Evolutionary conservation across 1,140 invertebrate genomes (phyloP), one percentile per base, ranked within the genome.

Genomic region (Drosophila quadrilineata): DNA sequence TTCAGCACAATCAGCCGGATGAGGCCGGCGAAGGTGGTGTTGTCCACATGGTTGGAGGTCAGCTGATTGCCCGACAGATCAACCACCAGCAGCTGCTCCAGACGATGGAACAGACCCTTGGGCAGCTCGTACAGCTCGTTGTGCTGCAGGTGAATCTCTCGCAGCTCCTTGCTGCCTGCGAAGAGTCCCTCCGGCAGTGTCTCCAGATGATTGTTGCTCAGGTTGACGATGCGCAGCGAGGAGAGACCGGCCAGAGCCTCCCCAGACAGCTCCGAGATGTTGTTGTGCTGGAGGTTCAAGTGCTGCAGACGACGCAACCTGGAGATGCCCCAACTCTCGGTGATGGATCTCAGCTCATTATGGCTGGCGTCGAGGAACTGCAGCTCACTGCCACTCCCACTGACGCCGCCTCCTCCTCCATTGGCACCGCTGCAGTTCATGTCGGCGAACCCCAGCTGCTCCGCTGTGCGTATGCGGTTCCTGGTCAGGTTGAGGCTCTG

Each of bases 31-130:
- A 98, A 97, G 14, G 95, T 96, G 1, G 94, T 94, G 46, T 95
- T 93, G 75, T 95, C 94, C 59, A 96, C 93, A 86, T 94, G 95
- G 70, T 94, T 94, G 86, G 94, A 95, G 45, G 94, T 94, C 33
- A 99, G 91, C 74, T 94, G 93, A 91, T 99, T 99, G 53, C 94
- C 93, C 1, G 95, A 95, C 45, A 98, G 91, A 89, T 98, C 96
- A 24, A 99, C 91, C 6, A 96, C 93, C 29, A 96, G 91, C 43
- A 99, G 91, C 79, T 96, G 94, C 70, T 96, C 94, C 31, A 98
- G 91, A 0, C 94, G 93, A 65, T 95, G 94, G 88, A 98, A 97
- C 9, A 96, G 91, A n/a, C 95, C 95, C 53, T 93, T 92, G 6
- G 95, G 94, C 40, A 97, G 88, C 72, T 95, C 95, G 69, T 93